Evolutionary conservation across 1,140 invertebrate species (phyloP).

Genomic region (Pseudomyrmex pallidus): DNA sequence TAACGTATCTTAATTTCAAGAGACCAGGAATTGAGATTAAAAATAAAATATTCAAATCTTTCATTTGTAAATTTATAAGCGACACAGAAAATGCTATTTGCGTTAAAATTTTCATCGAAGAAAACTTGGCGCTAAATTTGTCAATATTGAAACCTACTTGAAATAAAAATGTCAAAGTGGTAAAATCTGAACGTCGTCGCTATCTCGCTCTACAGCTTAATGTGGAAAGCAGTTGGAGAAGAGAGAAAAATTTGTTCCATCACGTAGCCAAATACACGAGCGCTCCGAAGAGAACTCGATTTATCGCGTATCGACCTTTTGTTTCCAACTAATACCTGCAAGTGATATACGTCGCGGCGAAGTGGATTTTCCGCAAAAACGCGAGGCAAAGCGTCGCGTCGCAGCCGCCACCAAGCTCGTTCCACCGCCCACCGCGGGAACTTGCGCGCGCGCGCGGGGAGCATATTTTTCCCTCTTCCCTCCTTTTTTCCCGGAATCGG

Average conservation of each 20-base stretch:
- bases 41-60: neutral
- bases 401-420: neutral
- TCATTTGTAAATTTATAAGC: neutral
- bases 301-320: conserved; percentile 42
- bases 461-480: conserved; percentile 46
- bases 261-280: conserved; percentile 36
- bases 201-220: conserved; percentile 8
- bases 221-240: conserved; percentile 13
- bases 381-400: conserved; percentile 28
- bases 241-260: conserved; percentile 38
- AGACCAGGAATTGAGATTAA: neutral
- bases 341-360: conserved; percentile 52
- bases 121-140: conserved; percentile 4
- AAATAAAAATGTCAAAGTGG: conserved; percentile 16
- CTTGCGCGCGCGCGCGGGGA: conserved; percentile 28
- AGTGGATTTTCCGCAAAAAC: conserved; percentile 61
- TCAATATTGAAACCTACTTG: neutral
- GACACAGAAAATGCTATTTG: neutral
- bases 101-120: neutral
- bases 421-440: conserved; percentile 30
- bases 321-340: conserved; percentile 52
- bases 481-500: conserved; percentile 37
- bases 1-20: neutral
- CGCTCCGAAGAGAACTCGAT: conserved; percentile 34
- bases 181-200: conserved; percentile 27